Base-by-base conservation (phyloP, 2,797 vertebrate genomes). In the Molossus molossus region DNA sequence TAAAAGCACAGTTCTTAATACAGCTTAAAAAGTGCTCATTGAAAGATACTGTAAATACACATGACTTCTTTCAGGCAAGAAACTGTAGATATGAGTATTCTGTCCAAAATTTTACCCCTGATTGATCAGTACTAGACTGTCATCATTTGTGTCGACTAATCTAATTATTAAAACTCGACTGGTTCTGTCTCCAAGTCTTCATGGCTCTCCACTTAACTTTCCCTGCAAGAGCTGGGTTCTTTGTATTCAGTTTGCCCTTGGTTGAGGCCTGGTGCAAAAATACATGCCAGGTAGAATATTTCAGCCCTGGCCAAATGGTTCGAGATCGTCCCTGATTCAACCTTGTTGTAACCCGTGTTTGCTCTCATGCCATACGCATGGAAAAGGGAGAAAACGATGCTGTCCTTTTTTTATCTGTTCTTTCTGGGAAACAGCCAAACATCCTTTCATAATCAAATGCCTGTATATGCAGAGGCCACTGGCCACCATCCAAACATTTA, bases 401-500 rank as follows among this genome's bases (percentile, higher is more conserved):
- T 58, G 73, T 57, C 81, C 60, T 72, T 95, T 96, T 94, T 15
- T 15, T 33, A 69, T 86, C 87, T 93, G 27, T 91, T 89, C 91
- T 95, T 96, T 80, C 81, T 97, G 97, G 97, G 95, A 93, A 96
- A 93, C 50, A 95, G 97, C 96, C 97, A 97, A 95, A 80, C 95
- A 95, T 94, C 80, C 73, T 97, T 96, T 98, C 93, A 93, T 93
- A 96, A 96, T 95, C 96, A 97, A 97, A 95, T 95, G 94, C 79
- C 91, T 83, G 67, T 86, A 76, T 92, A 96, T 73, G 87, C n/a
- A 77, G 93, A 96, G 94, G 92, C 84, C 95, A 85, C 11, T 97
- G 97, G 97, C 96, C 76, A 95, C 73, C 90, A 65, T 93, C 97
- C 97, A 97, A 96, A 96, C 93, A 90, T 92, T 97, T 97, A 97